These are phyloP conservation scores for Sebastes fasciatus DNA, from an alignment of 2,113 vertebrate genomes.

Conservation along the genomic window DNA sequence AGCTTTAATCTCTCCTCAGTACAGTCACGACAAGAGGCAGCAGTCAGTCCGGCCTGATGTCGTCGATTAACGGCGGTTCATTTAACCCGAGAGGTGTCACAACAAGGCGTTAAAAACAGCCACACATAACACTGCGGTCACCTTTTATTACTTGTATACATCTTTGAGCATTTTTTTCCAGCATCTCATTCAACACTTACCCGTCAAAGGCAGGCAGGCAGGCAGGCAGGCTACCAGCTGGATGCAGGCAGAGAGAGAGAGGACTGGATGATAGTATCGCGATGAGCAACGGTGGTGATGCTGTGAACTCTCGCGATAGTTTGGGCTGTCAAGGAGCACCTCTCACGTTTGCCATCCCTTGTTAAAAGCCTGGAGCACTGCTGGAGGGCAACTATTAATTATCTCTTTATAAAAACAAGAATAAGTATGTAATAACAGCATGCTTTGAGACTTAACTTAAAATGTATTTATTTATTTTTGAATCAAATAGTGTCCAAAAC, in stretches of 20 bases:
- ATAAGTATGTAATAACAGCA: neutral
- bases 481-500: neutral
- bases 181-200: conserved; percentile 79
- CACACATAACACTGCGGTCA: neutral
- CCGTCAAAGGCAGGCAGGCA: conserved; percentile 73
- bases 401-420: neutral
- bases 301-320: conserved; percentile 70
- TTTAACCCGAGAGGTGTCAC: neutral
- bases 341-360: conserved; percentile 29
- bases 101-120: neutral
- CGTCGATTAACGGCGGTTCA: conserved; percentile 44
- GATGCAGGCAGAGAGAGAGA: conserved; percentile 70
- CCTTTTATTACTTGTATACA: neutral
- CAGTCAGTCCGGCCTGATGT: conserved; percentile 55
- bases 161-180: conserved; percentile 45
- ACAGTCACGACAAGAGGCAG: conserved; percentile 76
- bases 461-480: too few species aligned
- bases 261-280: conserved; percentile 73
- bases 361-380: conserved; percentile 14
- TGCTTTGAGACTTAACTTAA: neutral
- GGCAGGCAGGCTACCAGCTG: conserved; percentile 76
- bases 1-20: conserved; percentile 41
- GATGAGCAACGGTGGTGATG: conserved; percentile 8
- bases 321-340: conserved; percentile 1
- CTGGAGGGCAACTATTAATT: neutral